Percentiles rank a stretch among this genome's conserved stretches.
These are phyloP conservation scores for Melanostoma mellinum DNA, from an alignment of 2,888 invertebrate species.

Conservation along the genomic window DNA sequence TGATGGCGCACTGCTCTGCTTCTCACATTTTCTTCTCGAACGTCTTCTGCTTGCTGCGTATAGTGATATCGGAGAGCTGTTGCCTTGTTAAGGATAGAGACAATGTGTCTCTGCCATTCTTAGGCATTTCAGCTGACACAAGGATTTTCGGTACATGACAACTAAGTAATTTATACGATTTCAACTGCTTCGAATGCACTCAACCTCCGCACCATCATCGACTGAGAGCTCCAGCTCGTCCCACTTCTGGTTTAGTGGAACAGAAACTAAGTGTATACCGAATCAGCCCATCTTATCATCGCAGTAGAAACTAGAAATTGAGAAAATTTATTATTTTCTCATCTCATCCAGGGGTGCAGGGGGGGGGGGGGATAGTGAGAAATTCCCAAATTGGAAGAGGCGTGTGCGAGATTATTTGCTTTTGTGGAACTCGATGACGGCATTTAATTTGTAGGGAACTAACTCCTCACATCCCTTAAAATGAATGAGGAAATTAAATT, in stretches of 20 bases:
- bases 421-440: slow-evolving; percentile 58
- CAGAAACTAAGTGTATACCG: slow-evolving; percentile 30
- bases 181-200: slow-evolving; percentile 71
- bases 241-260: slow-evolving; percentile 59
- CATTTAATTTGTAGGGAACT: slow-evolving; percentile 63
- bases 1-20: slow-evolving; percentile 48
- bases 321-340: slow-evolving; percentile 70
- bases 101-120: slow-evolving; percentile 74
- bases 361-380: slow-evolving; percentile 48
- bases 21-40: slow-evolving; percentile 61
- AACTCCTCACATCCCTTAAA: slow-evolving; percentile 46
- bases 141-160: slow-evolving; percentile 73
- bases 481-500: slow-evolving; percentile 60
- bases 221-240: slow-evolving; percentile 52
- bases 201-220: slow-evolving; percentile 57
- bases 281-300: slow-evolving; percentile 64
- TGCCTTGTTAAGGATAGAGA: slow-evolving; percentile 73
- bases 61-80: slow-evolving; percentile 68
- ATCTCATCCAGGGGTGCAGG: slow-evolving; percentile 15
- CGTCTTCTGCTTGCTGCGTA: slow-evolving; percentile 53
- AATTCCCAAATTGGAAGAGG: slow-evolving; percentile 71
- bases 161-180: slow-evolving; percentile 73
- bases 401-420: slow-evolving; percentile 70
- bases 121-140: slow-evolving; percentile 73
- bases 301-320: slow-evolving; percentile 61